Conservation (phyloP, 1,140 invertebrate genomes). For the Pantala flavescens region DNA sequence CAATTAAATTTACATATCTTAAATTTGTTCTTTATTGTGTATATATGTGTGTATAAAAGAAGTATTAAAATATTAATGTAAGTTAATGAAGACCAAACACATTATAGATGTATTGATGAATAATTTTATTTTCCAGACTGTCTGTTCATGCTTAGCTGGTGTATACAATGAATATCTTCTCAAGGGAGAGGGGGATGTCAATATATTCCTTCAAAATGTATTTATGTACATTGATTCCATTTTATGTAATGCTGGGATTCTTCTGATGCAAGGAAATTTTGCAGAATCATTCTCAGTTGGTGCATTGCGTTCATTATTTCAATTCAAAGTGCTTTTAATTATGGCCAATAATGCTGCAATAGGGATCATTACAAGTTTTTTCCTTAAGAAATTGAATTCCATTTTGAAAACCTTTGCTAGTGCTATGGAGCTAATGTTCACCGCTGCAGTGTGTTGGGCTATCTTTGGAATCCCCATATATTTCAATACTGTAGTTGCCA, state of each 20-base stretch:
- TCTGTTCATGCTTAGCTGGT: constrained; percentile 87
- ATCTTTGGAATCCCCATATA: constrained; percentile 81
- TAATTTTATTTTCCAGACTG: constrained; percentile 49
- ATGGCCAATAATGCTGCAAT: constrained; percentile 83
- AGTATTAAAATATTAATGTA: too few species aligned
- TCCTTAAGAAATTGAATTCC: constrained; percentile 86
- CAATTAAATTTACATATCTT: too few species aligned
- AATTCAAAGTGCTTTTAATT: constrained; percentile 62
- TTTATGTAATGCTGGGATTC: constrained; percentile 66
- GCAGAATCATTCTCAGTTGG: constrained; percentile 44
- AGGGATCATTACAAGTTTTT: constrained; percentile 89
- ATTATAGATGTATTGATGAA: too few species aligned
- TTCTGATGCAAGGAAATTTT: constrained; percentile 54
- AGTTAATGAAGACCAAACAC: too few species aligned
- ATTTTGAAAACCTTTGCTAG: constrained; percentile 94
- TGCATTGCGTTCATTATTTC: constrained; percentile 45
- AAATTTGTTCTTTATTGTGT: too few species aligned
- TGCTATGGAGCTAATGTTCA: constrained; percentile 84
- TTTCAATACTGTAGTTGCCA: constrained; percentile 69
- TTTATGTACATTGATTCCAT: constrained; percentile 96
- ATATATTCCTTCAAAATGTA: constrained; percentile 89
- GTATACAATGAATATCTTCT: constrained; percentile 94
- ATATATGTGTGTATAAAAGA: too few species aligned
- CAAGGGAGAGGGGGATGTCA: constrained; percentile 73
- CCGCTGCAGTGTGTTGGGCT: constrained; percentile 78